Evolutionary conservation across 2,888 invertebrate species (phyloP).

Genomic region (Dinocampus coccinellae): DNA sequence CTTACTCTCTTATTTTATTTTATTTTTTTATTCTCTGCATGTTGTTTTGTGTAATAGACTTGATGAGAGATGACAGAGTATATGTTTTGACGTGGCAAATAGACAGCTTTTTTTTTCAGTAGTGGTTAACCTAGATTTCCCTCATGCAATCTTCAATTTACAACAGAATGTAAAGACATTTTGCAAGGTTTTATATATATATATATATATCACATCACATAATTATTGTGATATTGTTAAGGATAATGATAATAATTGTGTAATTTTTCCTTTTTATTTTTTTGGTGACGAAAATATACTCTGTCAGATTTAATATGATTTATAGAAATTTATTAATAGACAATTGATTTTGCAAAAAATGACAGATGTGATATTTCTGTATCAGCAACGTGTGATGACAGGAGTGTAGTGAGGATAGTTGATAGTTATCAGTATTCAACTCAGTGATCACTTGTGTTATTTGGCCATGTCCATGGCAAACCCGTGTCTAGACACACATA

Average conservation of each 20-base stretch:
- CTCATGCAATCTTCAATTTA: neutral
- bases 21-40: conserved; percentile 1
- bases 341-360: conserved; percentile 61
- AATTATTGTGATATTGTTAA: too few species aligned
- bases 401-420: conserved; percentile 6
- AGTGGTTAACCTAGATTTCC: conserved; percentile 17
- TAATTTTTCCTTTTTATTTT: conserved; percentile 34
- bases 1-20: too few species aligned
- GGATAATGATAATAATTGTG: too few species aligned
- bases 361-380: conserved; percentile 39
- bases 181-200: too few species aligned
- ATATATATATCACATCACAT: too few species aligned
- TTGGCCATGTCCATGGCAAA: too few species aligned
- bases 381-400: conserved; percentile 18
- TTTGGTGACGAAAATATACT: too few species aligned
- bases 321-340: too few species aligned
- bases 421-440: conserved; percentile 53
- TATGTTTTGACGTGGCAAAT: conserved; percentile 4
- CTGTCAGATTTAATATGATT: too few species aligned
- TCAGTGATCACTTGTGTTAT: conserved; percentile 36
- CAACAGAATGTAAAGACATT: too few species aligned
- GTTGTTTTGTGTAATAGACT: conserved; percentile 13
- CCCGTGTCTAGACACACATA: conserved; percentile 46
- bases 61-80: neutral
- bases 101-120: conserved; percentile 6